Base-by-base conservation (phyloP, 2,888 invertebrate species). In the Cephus sareptanus region DNA sequence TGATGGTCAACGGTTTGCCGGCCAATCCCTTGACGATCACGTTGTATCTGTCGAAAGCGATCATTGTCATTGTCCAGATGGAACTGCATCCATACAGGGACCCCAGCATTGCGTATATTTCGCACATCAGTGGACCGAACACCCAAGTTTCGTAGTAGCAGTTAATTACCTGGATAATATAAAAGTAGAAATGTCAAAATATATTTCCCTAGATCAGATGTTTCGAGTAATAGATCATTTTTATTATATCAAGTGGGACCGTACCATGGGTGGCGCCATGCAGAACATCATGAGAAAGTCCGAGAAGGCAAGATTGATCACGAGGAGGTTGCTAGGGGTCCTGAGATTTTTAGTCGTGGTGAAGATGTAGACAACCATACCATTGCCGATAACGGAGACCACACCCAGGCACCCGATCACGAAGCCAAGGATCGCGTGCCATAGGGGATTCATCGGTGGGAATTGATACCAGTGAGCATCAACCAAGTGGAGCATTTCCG, bases 21-120 rank as follows among this genome's bases (percentile, higher is more conserved):
- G 97, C 95, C 86, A 98, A 94, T 85, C 97, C 97, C 92, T 97
- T 97, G 69, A 98, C 98, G 89, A 98, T 98, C 79, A 98, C 98
- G 91, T 97, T 97, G 94, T 98, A 98, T 85, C 98, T 94, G 91
- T 98, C 98, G 88, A 97, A 94, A 79, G 98, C 96, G 85, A 98
- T 98, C 94, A 96, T 95, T 30, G 96, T 96, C 97, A 98, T 97
- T 40, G 97, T 96, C 97, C 97, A 98, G 89, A 98, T 98, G 80
- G 98, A 98, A 85, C 94, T 94, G 90, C 97, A 96, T 80, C 98
- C 98, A 89, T 96, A 97, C 79, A 98, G 93, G 70, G 98, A 98
- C 68, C 98, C 98, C 77, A 95, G 93, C 92, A 97, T 95, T 71
- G 95, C 98, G 91, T 98, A 98, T 4, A 98, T 88, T 91, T 98